Evolutionary conservation across 2,888 invertebrate species (phyloP), one percentile per base, ranked within the genome.

Genomic region (Phymatocera aterrima): DNA sequence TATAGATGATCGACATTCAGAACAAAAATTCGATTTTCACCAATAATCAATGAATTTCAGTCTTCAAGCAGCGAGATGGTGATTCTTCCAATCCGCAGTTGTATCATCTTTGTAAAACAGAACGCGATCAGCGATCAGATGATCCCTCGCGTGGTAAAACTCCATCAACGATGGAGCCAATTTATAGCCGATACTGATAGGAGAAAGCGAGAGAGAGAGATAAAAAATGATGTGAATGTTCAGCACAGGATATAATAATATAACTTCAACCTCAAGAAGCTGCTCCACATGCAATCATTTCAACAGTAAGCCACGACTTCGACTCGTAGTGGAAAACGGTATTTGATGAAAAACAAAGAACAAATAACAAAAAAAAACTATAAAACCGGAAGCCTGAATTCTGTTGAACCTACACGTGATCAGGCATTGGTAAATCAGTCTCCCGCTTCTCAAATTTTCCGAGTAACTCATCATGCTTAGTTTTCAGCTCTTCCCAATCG

Each of bases 331-430:
- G n/a, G n/a, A n/a, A n/a, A n/a, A n/a, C n/a, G n/a, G n/a, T n/a
- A n/a, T n/a, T n/a, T n/a, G n/a, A n/a, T n/a, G n/a, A n/a, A n/a
- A n/a, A n/a, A n/a, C n/a, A n/a, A n/a, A n/a, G n/a, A n/a, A n/a
- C n/a, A n/a, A n/a, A n/a, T n/a, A n/a, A n/a, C n/a, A n/a, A n/a
- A n/a, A n/a, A n/a, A n/a, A n/a, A n/a, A n/a, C n/a, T n/a, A n/a
- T n/a, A n/a, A n/a, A n/a, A n/a, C n/a, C n/a, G n/a, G n/a, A n/a
- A n/a, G n/a, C n/a, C n/a, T n/a, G n/a, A n/a, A n/a, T n/a, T n/a
- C n/a, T n/a, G n/a, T n/a, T 15, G 57, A 78, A 89, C 91, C 89
- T 88, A 93, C 93, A 91, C 88, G 81, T 92, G 88, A 61, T 91
- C 90, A 1, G 92, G 92, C 89, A 91, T 91, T 1, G 89, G 85